Evolutionary conservation across 2,888 invertebrate genomes (phyloP).

Genomic region (Protonemura montana): DNA sequence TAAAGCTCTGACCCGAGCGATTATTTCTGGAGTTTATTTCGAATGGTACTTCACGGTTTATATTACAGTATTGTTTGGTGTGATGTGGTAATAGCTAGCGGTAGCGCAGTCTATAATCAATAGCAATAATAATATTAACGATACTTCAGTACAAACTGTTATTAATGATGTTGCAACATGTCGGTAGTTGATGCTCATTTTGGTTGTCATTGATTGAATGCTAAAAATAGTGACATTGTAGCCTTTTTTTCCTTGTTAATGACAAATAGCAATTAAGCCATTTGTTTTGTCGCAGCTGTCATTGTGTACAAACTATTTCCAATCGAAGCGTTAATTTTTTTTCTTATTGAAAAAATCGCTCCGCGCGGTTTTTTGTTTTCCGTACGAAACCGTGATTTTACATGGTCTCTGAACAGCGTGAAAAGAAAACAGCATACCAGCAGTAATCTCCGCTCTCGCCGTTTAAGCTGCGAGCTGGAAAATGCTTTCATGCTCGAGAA

Average conservation of each 20-base stretch:
- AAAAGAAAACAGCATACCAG: background rate
- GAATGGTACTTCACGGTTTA: background rate
- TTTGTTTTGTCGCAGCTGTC: background rate
- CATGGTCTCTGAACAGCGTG: background rate
- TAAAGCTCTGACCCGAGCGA: background rate
- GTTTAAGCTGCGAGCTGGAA: background rate
- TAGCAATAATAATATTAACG: background rate
- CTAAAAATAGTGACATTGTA: background rate
- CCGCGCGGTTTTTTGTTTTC: background rate
- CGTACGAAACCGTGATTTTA: background rate
- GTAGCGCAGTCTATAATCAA: background rate
- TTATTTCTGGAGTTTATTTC: background rate
- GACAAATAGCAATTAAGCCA: background rate
- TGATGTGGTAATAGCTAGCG: background rate
- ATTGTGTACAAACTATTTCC: background rate
- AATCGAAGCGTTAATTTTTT: background rate
- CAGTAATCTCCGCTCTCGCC: background rate
- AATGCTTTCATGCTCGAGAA: background rate
- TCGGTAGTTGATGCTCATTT: background rate
- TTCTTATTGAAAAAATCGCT: background rate
- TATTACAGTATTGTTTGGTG: background rate
- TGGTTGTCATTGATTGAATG: background rate
- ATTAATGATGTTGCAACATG: background rate
- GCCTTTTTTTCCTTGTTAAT: background rate
- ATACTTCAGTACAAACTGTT: background rate